These are phyloP conservation scores for Helostoma temminkii DNA, from an alignment of 2,797 vertebrate species.

Conservation along the genomic window DNA sequence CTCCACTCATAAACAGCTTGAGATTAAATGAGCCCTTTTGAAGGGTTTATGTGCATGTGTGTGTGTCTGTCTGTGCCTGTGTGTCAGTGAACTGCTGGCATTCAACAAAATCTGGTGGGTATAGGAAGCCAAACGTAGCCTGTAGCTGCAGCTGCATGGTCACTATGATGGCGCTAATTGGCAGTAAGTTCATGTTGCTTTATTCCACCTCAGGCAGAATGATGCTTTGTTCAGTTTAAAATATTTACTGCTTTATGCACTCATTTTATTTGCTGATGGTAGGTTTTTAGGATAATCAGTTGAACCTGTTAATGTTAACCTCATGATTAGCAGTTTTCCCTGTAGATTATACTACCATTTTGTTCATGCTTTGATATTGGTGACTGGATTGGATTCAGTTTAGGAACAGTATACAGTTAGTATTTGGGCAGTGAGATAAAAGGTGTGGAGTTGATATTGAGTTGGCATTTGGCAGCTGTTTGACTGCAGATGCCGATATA, in stretches of 20 bases:
- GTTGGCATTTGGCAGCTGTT: too few relatives aligned
- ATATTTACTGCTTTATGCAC: conserved; percentile 11
- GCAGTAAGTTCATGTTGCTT: conserved; percentile 21
- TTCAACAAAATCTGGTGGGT: conserved; percentile 41
- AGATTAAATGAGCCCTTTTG: conserved; percentile 80
- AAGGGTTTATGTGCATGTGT: conserved; percentile 68
- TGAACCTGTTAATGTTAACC: conserved; percentile 15
- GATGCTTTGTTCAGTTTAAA: conserved; percentile 16
- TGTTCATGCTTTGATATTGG: background rate
- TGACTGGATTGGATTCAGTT: conserved; percentile 8
- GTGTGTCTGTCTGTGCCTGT: conserved; percentile 40
- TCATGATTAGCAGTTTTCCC: background rate
- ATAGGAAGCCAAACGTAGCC: conserved; percentile 28
- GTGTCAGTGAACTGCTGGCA: conserved; percentile 49
- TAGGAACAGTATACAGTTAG: conserved; percentile 8
- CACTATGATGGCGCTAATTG: conserved; percentile 15
- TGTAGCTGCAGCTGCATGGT: conserved; percentile 20
- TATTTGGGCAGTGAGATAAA: too few relatives aligned
- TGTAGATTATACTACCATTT: conserved; percentile 21
- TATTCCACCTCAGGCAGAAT: conserved; percentile 1
- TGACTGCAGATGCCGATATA: too few relatives aligned
- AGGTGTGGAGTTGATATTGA: too few relatives aligned
- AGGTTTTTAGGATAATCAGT: background rate
- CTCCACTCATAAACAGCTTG: conserved; percentile 77
- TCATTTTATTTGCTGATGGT: background rate